Evolutionary conservation across 2,797 vertebrate genomes (phyloP), one percentile per base, ranked within the genome.

Genomic region (Semaprochilodus insignis): DNA sequence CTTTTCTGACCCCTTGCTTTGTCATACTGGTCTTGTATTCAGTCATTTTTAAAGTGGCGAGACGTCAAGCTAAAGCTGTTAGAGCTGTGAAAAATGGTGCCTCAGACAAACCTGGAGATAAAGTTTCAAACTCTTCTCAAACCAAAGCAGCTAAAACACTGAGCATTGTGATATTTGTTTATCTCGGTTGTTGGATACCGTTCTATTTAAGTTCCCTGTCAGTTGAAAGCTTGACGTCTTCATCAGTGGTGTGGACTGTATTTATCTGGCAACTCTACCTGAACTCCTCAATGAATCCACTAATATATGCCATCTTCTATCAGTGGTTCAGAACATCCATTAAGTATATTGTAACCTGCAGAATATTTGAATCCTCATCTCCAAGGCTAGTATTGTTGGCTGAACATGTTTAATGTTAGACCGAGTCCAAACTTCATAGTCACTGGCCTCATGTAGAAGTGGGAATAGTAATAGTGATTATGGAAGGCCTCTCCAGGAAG

Each of bases 1-100:
- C 86, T 0, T 90, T 92, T 16, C 62, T 92, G 1, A 63, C 60
- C 0, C 91, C 90, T 11, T 90, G 89, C 80, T 81, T 80, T 0
- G 51, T 86, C 36, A 91, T 93, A 1, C 2, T 85, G 3, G 89
- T 87, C 75, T 48, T 48, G 44, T 48, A 48, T 48, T 48, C 44
- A 13, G 6, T 48, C 6, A 13, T 48, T 48, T 48, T 48, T 48
- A 48, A 48, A 13, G 44, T 48, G 44, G 44, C 44, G 11, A 48
- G 11, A 48, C 44, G 44, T 48, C 44, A 48, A 48, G 44, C 44
- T 48, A 48, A 48, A 48, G 44, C 44, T 48, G 44, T 48, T 13
- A n/a, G 57, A 23, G 21, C 57, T 59, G 57, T 59, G 57, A 59
- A 1, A 8, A 59, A 59, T 48, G 44, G 10, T 59, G 55, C 2